Percentiles rank a stretch among this genome's conserved stretches.
Conservation (phyloP, 2,888 invertebrate genomes). For the Aricia artaxerxes region DNA sequence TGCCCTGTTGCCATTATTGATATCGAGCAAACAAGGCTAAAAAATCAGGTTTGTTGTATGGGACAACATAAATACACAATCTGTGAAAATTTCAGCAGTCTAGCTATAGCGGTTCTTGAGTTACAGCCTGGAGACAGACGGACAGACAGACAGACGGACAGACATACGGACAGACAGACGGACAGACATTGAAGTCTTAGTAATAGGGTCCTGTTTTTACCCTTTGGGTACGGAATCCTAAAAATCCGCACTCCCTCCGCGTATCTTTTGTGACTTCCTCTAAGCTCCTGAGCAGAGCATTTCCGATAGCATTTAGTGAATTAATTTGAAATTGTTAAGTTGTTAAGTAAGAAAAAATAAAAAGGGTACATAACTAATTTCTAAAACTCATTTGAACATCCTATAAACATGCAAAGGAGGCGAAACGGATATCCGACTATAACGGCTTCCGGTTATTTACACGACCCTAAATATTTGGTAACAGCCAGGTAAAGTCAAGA, state of each 20-base stretch:
- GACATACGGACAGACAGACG: too few species aligned
- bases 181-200: too few species aligned
- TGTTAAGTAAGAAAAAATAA: not conserved
- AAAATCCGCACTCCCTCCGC: not conserved
- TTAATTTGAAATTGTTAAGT: not conserved
- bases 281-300: not conserved
- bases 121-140: too few species aligned
- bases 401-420: conserved; percentile 13
- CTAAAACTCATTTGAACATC: not conserved
- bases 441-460: conserved; percentile 4
- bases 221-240: too few species aligned
- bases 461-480: conserved; percentile 7
- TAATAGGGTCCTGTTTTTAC: too few species aligned
- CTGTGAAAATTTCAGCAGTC: too few species aligned
- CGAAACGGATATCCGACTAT: conserved; percentile 10
- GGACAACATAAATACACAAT: too few species aligned
- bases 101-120: too few species aligned
- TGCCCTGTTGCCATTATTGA: too few species aligned
- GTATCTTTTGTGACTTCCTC: not conserved
- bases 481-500: not conserved
- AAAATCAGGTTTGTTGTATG: too few species aligned
- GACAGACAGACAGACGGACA: too few species aligned
- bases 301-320: not conserved
- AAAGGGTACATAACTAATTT: not conserved
- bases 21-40: too few species aligned